phyloP scores from a whole-genome alignment of 1,140 invertebrate species.

The Theocolax elegans region DNA sequence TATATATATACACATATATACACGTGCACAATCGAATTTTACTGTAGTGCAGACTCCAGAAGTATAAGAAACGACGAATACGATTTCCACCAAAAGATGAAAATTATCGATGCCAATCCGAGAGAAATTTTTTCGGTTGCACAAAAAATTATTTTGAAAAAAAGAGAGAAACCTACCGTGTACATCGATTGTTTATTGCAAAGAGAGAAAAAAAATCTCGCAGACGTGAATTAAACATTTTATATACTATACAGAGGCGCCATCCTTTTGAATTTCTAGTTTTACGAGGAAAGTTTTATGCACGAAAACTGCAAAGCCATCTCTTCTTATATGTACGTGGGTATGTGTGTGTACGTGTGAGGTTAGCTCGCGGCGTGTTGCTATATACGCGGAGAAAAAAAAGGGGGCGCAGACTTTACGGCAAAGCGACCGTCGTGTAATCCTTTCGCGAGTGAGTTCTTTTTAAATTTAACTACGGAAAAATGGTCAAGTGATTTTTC shows the following conservation, averaged over 20 bases:
- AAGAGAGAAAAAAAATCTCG: background rate
- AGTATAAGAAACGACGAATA: too few species aligned
- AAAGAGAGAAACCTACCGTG: too few species aligned
- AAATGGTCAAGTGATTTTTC: too few species aligned
- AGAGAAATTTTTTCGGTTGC: too few species aligned
- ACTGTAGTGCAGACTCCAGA: too few species aligned
- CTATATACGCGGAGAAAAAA: background rate
- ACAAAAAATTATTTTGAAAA: too few species aligned
- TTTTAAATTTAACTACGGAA: constrained; percentile 1
- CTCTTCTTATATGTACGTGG: constrained; percentile 11
- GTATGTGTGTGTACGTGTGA: too few species aligned
- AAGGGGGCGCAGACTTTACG: background rate
- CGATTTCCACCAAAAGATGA: too few species aligned
- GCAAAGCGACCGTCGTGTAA: constrained; percentile 11
- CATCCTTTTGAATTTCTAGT: background rate
- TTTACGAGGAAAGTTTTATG: constrained; percentile 33
- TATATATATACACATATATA: too few species aligned
- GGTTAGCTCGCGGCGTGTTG: background rate
- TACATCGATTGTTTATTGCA: constrained; percentile 2
- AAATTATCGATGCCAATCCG: too few species aligned
- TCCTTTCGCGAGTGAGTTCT: background rate
- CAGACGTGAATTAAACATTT: constrained; percentile 25
- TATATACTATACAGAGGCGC: background rate
- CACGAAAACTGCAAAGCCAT: constrained; percentile 30
- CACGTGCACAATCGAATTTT: too few species aligned